phyloP scores from a whole-genome alignment of 2,113 vertebrate species.

The Turdus rufiventris region DNA sequence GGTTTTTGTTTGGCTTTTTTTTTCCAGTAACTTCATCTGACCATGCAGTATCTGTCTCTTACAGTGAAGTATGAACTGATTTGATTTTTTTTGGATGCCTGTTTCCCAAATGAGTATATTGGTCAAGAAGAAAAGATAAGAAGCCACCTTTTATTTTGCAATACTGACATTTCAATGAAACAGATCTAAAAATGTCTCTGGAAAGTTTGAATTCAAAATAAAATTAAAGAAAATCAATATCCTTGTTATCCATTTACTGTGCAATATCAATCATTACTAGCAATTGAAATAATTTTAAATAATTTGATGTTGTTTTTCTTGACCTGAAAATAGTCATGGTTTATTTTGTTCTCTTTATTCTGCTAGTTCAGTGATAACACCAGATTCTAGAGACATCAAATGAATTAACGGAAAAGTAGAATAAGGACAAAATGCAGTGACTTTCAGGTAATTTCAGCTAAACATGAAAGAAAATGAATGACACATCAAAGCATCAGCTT shows the following conservation, averaged over 20 bases:
- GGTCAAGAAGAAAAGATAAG: not conserved
- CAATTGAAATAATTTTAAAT: not conserved
- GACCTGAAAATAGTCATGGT: not conserved
- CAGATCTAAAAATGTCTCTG: not conserved
- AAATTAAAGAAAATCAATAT: not conserved
- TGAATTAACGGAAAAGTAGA: not conserved
- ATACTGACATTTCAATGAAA: not conserved
- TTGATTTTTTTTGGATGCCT: not conserved
- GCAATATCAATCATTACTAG: not conserved
- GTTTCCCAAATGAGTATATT: not conserved
- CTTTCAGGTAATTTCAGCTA: not conserved
- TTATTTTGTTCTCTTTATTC: not conserved
- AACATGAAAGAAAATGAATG: slow-evolving; percentile 17
- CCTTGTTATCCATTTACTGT: not conserved
- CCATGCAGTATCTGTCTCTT: not conserved
- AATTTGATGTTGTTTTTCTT: not conserved
- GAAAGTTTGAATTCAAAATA: not conserved
- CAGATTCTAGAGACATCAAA: not conserved
- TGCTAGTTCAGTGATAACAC: not conserved
- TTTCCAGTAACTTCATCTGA: not conserved
- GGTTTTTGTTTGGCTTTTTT: not conserved
- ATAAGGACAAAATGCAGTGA: not conserved
- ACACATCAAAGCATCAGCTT: slow-evolving; percentile 31
- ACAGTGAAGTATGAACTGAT: not conserved
- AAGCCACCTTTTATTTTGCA: not conserved